Evolutionary conservation across 2,888 invertebrate species (phyloP), one percentile per base, ranked within the genome.

Genomic region (Leptodirus hochenwartii): DNA sequence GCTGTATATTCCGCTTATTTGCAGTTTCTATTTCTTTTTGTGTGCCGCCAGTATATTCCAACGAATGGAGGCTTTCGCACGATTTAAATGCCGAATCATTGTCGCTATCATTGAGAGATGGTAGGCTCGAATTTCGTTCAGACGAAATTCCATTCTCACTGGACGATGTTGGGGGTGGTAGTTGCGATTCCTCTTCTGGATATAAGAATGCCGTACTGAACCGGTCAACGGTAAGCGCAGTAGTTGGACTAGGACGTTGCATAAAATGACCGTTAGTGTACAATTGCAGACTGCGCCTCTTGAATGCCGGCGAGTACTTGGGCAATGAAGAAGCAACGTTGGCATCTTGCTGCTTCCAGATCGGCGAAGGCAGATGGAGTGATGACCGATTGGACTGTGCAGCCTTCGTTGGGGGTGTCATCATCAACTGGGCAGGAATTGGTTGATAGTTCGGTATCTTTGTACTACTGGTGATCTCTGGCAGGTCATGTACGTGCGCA

Each of bases 11-110:
- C n/a, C n/a, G n/a, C n/a, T n/a, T n/a, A n/a, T n/a, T n/a, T n/a
- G n/a, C n/a, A n/a, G n/a, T n/a, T n/a, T n/a, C n/a, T n/a, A n/a
- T n/a, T n/a, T n/a, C n/a, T n/a, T n/a, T n/a, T n/a, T n/a, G n/a
- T n/a, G n/a, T n/a, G n/a, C n/a, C n/a, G n/a, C n/a, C n/a, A n/a
- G n/a, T n/a, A n/a, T n/a, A n/a, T n/a, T n/a, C n/a, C n/a, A n/a
- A n/a, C n/a, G n/a, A n/a, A n/a, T n/a, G n/a, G n/a, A n/a, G n/a
- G n/a, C n/a, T n/a, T n/a, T 80, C 73, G 41, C 78, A 78, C 27
- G 78, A 79, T 49, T 84, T 84, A 50, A 85, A 79, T 4, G 84
- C 84, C 15, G 84, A 85, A 53, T 87, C 85, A 45, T 81, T 82
- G 50, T 85, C 85, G 44, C 78, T 79, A 41, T 80, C 80, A 40